Conservation (phyloP, 2,113 vertebrate species). For the Heloderma charlesbogerti region DNA sequence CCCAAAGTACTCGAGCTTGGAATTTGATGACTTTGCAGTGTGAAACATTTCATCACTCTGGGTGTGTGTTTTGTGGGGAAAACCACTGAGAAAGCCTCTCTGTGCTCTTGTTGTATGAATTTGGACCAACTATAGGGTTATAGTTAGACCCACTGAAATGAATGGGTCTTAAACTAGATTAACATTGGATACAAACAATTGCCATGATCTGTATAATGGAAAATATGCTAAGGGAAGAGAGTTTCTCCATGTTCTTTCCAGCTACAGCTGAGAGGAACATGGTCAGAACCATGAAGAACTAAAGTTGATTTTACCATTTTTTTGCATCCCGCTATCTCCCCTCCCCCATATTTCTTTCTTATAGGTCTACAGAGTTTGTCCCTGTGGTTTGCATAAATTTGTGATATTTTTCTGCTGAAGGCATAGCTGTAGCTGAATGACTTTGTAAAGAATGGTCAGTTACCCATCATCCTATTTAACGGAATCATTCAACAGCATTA, state of each 20-base stretch:
- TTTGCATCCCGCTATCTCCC: neutral
- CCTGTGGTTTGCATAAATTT: neutral
- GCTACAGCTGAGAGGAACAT: neutral
- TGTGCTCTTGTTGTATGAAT: neutral
- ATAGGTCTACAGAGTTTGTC: neutral
- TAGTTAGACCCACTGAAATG: too few relatives aligned
- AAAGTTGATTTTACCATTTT: neutral
- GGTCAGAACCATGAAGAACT: neutral
- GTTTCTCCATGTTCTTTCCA: neutral
- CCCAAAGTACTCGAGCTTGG: neutral
- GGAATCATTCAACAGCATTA: conserved; percentile 28
- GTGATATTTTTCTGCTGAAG: neutral
- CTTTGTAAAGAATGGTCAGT: conserved; percentile 31
- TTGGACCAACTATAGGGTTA: neutral
- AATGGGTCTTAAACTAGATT: too few relatives aligned
- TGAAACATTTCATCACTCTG: neutral
- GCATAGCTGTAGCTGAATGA: conserved; percentile 17
- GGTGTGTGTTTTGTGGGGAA: neutral
- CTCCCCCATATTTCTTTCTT: neutral
- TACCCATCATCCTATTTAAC: conserved; percentile 26
- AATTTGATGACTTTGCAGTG: neutral
- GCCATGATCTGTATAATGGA: neutral
- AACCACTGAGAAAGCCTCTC: neutral
- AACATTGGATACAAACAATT: neutral
- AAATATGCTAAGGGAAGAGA: neutral